A percentile compares a stretch with the other conserved stretches of the same genome.
Evolutionary conservation across 2,888 invertebrate species (phyloP).

Genomic region (Tenthredo amoena): DNA sequence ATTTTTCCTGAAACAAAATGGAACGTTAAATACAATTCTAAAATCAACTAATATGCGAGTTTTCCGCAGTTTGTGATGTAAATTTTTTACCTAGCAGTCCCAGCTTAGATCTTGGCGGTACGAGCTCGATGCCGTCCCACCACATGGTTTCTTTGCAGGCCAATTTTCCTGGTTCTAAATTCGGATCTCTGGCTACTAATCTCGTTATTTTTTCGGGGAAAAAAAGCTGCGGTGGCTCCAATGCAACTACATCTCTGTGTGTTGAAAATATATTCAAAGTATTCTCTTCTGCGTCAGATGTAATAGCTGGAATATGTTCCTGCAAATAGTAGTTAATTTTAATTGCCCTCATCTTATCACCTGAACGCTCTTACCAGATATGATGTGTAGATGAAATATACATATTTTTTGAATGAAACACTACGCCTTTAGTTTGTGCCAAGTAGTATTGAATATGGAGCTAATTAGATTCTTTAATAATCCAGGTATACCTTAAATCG

Average conservation of each 20-base stretch:
- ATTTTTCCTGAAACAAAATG: slow-evolving; percentile 68
- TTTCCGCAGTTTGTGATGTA: neutral
- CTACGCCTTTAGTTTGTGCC: neutral
- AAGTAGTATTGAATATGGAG: neutral
- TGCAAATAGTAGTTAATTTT: slow-evolving; percentile 65
- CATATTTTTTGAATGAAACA: neutral
- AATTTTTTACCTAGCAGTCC: slow-evolving; percentile 81
- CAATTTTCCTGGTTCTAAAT: slow-evolving; percentile 78
- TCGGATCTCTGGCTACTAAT: slow-evolving; percentile 82
- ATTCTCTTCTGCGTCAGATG: slow-evolving; percentile 84
- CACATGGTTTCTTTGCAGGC: slow-evolving; percentile 85
- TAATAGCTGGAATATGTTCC: slow-evolving; percentile 86
- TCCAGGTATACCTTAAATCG: slow-evolving; percentile 69
- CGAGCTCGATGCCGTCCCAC: slow-evolving; percentile 87
- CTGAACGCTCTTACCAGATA: neutral
- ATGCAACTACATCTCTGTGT: slow-evolving; percentile 82
- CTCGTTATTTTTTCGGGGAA: slow-evolving; percentile 85
- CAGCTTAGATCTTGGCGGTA: slow-evolving; percentile 82
- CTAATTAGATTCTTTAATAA: slow-evolving; percentile 25
- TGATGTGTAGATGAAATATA: neutral
- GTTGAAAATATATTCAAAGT: slow-evolving; percentile 82
- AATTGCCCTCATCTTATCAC: neutral
- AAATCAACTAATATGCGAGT: neutral
- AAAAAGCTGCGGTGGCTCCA: slow-evolving; percentile 84
- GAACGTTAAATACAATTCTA: neutral